Base-by-base conservation (phyloP, 2,113 vertebrate genomes). In the Aegithalos caudatus region DNA sequence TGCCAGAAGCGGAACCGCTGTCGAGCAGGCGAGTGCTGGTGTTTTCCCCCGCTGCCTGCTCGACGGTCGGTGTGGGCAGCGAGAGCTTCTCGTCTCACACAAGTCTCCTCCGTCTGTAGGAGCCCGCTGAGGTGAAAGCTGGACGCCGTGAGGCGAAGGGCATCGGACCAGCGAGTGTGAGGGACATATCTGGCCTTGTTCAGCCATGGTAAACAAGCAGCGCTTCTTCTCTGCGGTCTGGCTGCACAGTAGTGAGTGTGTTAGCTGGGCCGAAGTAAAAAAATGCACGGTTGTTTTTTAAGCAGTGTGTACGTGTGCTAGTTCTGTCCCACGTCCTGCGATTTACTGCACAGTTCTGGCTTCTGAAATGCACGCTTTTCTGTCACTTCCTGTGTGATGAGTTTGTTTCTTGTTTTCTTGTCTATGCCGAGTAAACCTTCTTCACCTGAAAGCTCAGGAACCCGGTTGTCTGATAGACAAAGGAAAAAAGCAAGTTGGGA, bases 71-170 rank as follows among this genome's bases (percentile, higher is more conserved):
- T 7, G 58, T 1, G 57, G 12, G n/a, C 47, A 2, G 4, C 21
- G 1, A 13, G 70, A 24, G 31, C 12, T 21, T 6, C 35, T 15
- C 3, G 61, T 11, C 12, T 10, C 6, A 5, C 14, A 0, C 17
- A 1, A 2, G 37, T 14, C 28, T 3, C 10, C 6, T 3, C 11
- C 4, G 6, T 5, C 29, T 14, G 71, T 6, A 5, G 23, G 27
- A 79, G 69, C 91, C 45, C 48, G 19, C 48, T 20, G 60, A n/a
- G 53, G 40, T 7, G 10, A 7, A 45, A 54, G 5, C 48, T 5
- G 51, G 9, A 3, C 14, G 12, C 37, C 15, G 28, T 5, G 69
- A n/a, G 42, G 56, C 37, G 8, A 40, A 76, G 64, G 62, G 50
- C 70, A 16, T 14, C 1, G 21, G 10, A 12, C 7, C 33, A 3